Evolutionary conservation across 2,797 vertebrate genomes (phyloP).

Genomic region (Morelia viridis): DNA sequence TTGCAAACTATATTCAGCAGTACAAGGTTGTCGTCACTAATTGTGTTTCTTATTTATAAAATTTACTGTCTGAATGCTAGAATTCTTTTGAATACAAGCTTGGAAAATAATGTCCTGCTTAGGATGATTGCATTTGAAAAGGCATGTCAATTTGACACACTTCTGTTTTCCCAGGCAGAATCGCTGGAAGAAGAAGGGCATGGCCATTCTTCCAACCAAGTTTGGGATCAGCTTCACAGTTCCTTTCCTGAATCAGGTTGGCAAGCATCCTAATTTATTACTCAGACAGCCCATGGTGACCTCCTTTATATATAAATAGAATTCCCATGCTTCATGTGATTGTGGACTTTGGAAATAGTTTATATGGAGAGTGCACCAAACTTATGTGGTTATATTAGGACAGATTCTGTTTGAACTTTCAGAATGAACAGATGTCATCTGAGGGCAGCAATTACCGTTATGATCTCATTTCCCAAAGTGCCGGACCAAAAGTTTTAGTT

Average conservation of each 20-base stretch:
- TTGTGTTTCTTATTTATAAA: background rate
- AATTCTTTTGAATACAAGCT: background rate
- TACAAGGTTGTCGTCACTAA: background rate
- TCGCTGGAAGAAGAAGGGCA: constrained; percentile 94
- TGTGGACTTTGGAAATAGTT: background rate
- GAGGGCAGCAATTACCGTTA: background rate
- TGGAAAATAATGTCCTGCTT: background rate
- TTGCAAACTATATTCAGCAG: background rate
- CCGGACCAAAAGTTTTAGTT: background rate
- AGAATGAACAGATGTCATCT: background rate
- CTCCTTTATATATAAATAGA: background rate
- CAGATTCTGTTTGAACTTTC: background rate
- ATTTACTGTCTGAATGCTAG: background rate
- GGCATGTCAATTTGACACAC: background rate
- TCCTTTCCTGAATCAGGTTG: constrained; percentile 91
- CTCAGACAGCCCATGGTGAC: background rate
- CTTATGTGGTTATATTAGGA: background rate
- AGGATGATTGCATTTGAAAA: background rate
- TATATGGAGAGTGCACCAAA: background rate
- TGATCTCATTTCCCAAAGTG: background rate
- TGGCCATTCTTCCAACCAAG: constrained; percentile 90
- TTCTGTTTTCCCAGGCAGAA: constrained; percentile 79
- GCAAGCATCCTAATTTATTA: constrained; percentile 19
- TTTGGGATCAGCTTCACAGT: constrained; percentile 91
- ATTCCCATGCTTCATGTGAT: background rate